Evolutionary conservation across 35 echinoderm and acorn worm genomes (phyloP), one percentile per base, ranked within the genome.

Genomic region (Lytechinus pictus): DNA sequence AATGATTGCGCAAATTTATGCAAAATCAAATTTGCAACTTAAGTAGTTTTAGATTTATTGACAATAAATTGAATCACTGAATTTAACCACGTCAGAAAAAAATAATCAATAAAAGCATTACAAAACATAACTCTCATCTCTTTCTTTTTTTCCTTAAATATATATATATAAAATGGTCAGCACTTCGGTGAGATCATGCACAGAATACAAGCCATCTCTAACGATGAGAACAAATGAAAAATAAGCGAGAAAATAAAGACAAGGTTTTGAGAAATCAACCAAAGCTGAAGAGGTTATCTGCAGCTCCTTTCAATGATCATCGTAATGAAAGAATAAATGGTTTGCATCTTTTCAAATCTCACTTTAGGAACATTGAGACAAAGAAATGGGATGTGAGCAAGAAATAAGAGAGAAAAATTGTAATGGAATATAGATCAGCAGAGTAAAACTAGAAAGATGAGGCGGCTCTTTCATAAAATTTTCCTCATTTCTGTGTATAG

Each of bases 121-220:
- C 88, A 90, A 90, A 90, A 90, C 88, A 90, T 90, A 90, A 90
- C 88, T 90, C 88, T 90, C 52, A 54, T 90, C 88, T 90, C 88
- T 90, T 33, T 90, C 88, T 52, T 90, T 90, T 44, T 52, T 79
- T 79, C 66, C 66, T 79, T 79, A 79, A 16, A 79, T 79, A 79
- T 54, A 90, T 88, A 87, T 89, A 90, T 90, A 90, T 90, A 90
- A 90, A 90, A 90, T 90, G 88, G 88, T 90, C 29, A 90, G 88
- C 88, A 90, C 88, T 90, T 90, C 88, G 88, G 88, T 90, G 88
- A 90, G 52, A 90, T 90, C 88, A 90, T 90, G 88, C 88, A 90
- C 88, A 90, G 88, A 90, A 90, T 90, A 90, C 88, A 90, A 90
- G 88, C 88, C 11, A 54, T 90, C 88, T 52, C 88, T 52, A 90